Evolutionary conservation across 2,113 vertebrate species (phyloP).

Genomic region (Baryphthengus martii): DNA sequence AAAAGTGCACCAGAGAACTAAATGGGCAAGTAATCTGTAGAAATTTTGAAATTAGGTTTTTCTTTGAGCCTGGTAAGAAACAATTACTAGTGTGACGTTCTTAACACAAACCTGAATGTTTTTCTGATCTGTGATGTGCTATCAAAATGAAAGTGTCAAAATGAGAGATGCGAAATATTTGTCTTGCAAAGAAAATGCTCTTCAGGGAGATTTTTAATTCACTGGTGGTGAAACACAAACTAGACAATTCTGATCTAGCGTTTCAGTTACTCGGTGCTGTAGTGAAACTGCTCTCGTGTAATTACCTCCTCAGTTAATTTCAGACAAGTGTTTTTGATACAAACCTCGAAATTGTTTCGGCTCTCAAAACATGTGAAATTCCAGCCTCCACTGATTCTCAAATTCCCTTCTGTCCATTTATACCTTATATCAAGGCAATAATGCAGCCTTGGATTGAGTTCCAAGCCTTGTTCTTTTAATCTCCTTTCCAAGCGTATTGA

Average conservation of each 20-base stretch:
- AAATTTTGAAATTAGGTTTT: background rate
- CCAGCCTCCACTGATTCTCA: background rate
- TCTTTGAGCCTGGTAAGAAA: background rate
- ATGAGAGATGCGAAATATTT: background rate
- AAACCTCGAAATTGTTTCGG: background rate
- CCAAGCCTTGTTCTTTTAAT: constrained; percentile 21
- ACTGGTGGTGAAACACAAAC: background rate
- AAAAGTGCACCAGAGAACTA: background rate
- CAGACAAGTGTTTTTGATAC: background rate
- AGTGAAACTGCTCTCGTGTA: background rate
- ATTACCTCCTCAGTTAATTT: background rate
- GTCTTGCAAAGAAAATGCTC: background rate
- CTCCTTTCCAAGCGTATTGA: background rate
- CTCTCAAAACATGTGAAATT: background rate
- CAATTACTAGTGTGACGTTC: background rate
- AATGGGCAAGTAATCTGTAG: background rate
- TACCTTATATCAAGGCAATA: background rate
- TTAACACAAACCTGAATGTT: background rate
- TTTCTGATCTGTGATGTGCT: background rate
- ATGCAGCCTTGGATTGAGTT: constrained; percentile 1
- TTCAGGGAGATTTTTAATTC: background rate
- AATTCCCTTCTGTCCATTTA: background rate
- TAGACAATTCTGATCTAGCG: background rate
- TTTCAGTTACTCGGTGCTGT: background rate
- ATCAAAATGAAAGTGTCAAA: background rate